Percentiles rank a stretch among this genome's conserved stretches.
These are phyloP conservation scores for Drosophila putrida DNA, from an alignment of 2,888 invertebrate species.

Conservation along the genomic window DNA sequence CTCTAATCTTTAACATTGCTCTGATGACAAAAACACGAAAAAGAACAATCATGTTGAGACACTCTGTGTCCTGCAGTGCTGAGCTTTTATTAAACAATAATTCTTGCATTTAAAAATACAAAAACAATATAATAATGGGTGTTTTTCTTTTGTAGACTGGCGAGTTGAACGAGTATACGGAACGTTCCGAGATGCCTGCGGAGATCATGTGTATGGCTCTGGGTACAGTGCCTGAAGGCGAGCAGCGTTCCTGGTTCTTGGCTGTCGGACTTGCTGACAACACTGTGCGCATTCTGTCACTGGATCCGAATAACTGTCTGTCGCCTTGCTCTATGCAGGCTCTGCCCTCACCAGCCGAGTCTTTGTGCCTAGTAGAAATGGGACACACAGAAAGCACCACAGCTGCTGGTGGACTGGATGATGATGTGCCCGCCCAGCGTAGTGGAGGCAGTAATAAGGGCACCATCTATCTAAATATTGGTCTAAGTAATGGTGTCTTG, in stretches of 20 bases:
- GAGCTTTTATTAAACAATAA: constrained; percentile 60
- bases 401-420: constrained; percentile 86
- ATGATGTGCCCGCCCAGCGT: constrained; percentile 86
- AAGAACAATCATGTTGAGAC: constrained; percentile 85
- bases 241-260: constrained; percentile 97
- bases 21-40: constrained; percentile 84
- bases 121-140: neutral
- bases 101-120: neutral
- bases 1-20: constrained; percentile 32
- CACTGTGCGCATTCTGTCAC: constrained; percentile 98
- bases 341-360: constrained; percentile 97
- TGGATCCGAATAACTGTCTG: constrained; percentile 98
- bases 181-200: constrained; percentile 97
- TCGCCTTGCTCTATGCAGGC: constrained; percentile 98
- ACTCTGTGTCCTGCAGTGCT: constrained; percentile 86
- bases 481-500: constrained; percentile 97
- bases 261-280: constrained; percentile 98
- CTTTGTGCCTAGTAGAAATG: constrained; percentile 98
- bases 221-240: constrained; percentile 97
- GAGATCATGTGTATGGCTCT: constrained; percentile 99
- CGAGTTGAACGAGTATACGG: constrained; percentile 98
- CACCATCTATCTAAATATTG: constrained; percentile 96
- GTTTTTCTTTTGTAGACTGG: constrained; percentile 90
- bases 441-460: constrained; percentile 87
- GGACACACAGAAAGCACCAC: constrained; percentile 88